Evolutionary conservation across 1,140 invertebrate genomes (phyloP).

Genomic region (Sinonovacula constricta): DNA sequence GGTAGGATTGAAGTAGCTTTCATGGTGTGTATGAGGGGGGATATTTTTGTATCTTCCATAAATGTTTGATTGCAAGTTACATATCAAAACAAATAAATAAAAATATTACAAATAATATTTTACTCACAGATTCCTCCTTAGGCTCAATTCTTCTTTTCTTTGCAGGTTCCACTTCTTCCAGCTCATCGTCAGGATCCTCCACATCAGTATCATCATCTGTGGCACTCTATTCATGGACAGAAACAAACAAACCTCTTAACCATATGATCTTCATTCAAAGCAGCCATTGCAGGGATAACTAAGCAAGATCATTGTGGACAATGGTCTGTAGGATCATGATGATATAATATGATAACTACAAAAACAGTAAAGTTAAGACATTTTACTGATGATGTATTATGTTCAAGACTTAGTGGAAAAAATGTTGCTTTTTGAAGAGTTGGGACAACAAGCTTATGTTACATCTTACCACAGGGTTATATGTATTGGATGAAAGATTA

Average conservation of each 20-base stretch:
- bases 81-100: no score
- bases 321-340: not conserved
- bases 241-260: no score
- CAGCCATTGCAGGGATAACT: no score
- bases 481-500: no score
- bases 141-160: conserved; percentile 34
- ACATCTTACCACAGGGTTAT: no score
- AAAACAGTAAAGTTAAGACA: not conserved
- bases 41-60: not conserved
- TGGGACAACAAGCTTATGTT: no score
- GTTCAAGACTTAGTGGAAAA: no score
- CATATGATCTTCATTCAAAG: no score
- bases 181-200: conserved; percentile 29
- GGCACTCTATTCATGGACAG: conserved; percentile 32
- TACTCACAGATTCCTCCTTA: conserved; percentile 6
- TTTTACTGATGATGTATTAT: not conserved
- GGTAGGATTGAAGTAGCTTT: not conserved
- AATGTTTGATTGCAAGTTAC: no score
- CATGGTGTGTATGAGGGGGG: not conserved
- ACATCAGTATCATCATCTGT: conserved; percentile 40
- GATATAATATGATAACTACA: not conserved
- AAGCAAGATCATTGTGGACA: not conserved
- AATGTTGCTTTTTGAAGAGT: no score
- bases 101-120: no score
- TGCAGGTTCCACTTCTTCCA: conserved; percentile 26